A percentile compares a stretch with the other conserved stretches of the same genome.
phyloP scores from a whole-genome alignment of 1,140 invertebrate genomes.

The Lasaia peninsularis region DNA sequence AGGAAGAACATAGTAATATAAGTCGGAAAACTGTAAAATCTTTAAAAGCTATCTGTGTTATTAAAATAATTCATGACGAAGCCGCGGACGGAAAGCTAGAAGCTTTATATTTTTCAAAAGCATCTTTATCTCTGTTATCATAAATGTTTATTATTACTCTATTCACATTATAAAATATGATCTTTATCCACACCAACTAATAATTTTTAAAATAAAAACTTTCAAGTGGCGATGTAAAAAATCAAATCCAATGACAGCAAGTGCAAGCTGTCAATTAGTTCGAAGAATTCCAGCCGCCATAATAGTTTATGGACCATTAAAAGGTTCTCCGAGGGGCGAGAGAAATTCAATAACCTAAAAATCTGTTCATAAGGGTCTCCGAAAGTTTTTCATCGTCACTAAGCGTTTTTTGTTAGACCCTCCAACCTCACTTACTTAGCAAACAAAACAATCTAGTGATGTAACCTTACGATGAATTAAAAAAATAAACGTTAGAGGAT shows the following conservation, averaged over 20 bases:
- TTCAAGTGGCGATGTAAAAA: not conserved
- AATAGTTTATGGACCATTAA: conserved; percentile 51
- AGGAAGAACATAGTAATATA: too few relatives aligned
- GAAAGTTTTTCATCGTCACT: conserved; percentile 57
- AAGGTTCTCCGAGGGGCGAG: conserved; percentile 41
- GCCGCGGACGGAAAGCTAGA: too few relatives aligned
- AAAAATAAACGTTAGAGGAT: too few relatives aligned
- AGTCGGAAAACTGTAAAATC: too few relatives aligned
- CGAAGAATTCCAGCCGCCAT: conserved; percentile 30
- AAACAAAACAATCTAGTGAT: conserved; percentile 58
- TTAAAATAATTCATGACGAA: too few relatives aligned
- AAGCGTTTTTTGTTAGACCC: conserved; percentile 55
- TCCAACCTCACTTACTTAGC: conserved; percentile 56
- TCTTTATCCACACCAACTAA: too few relatives aligned
- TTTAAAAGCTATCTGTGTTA: too few relatives aligned
- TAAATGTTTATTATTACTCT: too few relatives aligned
- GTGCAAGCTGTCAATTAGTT: conserved; percentile 41
- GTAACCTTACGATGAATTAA: conserved; percentile 18
- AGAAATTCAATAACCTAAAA: conserved; percentile 60
- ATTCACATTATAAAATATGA: too few relatives aligned
- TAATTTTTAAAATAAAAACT: not conserved
- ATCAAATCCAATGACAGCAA: not conserved
- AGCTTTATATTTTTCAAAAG: too few relatives aligned
- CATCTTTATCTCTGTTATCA: too few relatives aligned
- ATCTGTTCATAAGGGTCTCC: conserved; percentile 43